Base-by-base conservation (phyloP, 2,888 invertebrate species). In the Ptilodon capucinus region DNA sequence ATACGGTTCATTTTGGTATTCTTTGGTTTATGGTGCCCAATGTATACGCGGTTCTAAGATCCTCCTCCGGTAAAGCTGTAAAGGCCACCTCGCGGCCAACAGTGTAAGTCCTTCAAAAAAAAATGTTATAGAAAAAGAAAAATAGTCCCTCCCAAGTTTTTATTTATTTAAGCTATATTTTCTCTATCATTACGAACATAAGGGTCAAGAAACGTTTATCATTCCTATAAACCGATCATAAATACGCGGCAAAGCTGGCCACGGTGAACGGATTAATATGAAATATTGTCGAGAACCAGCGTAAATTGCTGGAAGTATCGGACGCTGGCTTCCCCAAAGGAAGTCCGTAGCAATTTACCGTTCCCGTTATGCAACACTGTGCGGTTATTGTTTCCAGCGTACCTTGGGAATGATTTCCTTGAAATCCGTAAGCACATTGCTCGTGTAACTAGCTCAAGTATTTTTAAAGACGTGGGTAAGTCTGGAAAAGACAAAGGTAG, bases 191-290 rank as follows among this genome's bases (percentile, higher is more conserved):
- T 7, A 17, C 11, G 5, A 38, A 19, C 19, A 38, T 19, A 19
- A 9, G 18, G 19, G 18, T 38, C 40, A 16, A 25, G 14, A 6
- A 16, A 25, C 40, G 25, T 64, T 46, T 43, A 42, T 57, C 48
- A 56, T 48, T 25, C 1, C 40, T 30, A 54, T 57, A 60, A 54
- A 54, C 54, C 56, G 51, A 59, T 16, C 9, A 40, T 40, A 40
- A 40, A 40, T 64, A 58, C 60, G 55, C 66, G 69, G 59, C 68
- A 38, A 68, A 70, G 62, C 71, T 71, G 68, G 14, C 25, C 40
- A 68, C 55, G 55, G 69, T 67, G 62, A 64, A 65, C 57, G 72
- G 75, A 78, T 81, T 80, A 79, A 72, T 72, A 71, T 72, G 68
- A 76, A 71, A 75, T 76, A 78, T 74, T 66, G 68, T 62, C 62